These are phyloP conservation scores for Leptodirus hochenwartii DNA, from an alignment of 2,888 invertebrate genomes.

Conservation along the genomic window DNA sequence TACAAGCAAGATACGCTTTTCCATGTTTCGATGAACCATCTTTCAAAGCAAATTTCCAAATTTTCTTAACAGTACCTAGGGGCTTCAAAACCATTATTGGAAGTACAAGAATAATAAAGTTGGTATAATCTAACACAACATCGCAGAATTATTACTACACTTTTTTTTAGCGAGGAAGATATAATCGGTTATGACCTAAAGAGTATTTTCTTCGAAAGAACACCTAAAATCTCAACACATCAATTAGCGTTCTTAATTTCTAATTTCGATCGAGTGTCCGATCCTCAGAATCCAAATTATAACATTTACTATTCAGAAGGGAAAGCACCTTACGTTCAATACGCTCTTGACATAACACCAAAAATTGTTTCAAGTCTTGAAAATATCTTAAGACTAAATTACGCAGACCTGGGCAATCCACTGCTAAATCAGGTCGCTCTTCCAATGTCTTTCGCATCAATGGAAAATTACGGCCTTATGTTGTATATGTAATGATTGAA, in stretches of 20 bases:
- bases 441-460: conserved; percentile 69
- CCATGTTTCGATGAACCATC: conserved; percentile 59
- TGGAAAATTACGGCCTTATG: conserved; percentile 86
- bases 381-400: conserved; percentile 8
- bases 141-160: not conserved
- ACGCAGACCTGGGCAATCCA: conserved; percentile 31
- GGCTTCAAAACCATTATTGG: conserved; percentile 10
- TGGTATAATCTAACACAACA: conserved; percentile 10
- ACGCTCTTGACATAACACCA: conserved; percentile 28
- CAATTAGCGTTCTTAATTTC: conserved; percentile 70
- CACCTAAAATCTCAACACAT: conserved; percentile 64
- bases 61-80: conserved; percentile 25
- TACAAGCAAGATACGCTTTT: conserved; percentile 49
- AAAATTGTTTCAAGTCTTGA: conserved; percentile 30
- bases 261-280: conserved; percentile 37
- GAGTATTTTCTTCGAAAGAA: conserved; percentile 20
- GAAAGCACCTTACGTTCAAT: no score
- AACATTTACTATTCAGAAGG: no score
- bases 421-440: conserved; percentile 73
- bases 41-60: conserved; percentile 24
- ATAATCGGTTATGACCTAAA: no score
- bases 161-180: no score
- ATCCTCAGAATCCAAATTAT: no score
- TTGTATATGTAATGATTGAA: conserved; percentile 46
- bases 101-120: conserved; percentile 4